phyloP scores from a whole-genome alignment of 2,888 invertebrate species.

The Tetragonula carbonaria region DNA sequence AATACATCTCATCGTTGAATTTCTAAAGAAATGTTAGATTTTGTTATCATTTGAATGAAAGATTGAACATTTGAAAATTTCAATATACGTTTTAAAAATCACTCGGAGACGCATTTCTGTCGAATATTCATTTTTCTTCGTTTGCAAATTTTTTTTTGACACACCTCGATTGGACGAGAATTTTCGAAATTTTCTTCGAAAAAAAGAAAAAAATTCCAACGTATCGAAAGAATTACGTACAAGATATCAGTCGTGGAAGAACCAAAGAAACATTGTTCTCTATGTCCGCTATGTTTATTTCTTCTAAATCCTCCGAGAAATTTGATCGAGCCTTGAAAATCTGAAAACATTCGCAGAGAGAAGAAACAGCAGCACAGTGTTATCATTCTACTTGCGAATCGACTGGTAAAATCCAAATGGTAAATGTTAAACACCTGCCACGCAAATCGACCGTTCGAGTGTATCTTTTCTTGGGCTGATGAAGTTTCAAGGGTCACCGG shows the following conservation, averaged over 20 bases:
- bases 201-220: no score
- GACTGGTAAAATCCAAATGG: neutral
- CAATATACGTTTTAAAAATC: no score
- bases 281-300: neutral
- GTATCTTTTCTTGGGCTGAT: conserved; percentile 40
- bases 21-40: neutral
- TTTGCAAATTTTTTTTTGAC: no score
- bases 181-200: no score
- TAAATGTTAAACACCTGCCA: neutral
- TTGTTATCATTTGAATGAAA: neutral
- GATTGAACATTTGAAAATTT: no score
- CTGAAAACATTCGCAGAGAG: no score
- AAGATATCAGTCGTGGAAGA: neutral
- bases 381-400: neutral
- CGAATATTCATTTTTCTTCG: no score
- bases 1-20: neutral
- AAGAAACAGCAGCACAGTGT: neutral
- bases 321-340: neutral
- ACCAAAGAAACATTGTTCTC: neutral
- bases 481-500: conserved; percentile 13
- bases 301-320: neutral
- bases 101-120: no score
- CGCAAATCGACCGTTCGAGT: conserved; percentile 1
- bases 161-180: no score
- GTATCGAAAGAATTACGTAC: no score